Evolutionary conservation across 2,113 vertebrate species (phyloP), one percentile per base, ranked within the genome.

Genomic region (Tenrec ecaudatus): DNA sequence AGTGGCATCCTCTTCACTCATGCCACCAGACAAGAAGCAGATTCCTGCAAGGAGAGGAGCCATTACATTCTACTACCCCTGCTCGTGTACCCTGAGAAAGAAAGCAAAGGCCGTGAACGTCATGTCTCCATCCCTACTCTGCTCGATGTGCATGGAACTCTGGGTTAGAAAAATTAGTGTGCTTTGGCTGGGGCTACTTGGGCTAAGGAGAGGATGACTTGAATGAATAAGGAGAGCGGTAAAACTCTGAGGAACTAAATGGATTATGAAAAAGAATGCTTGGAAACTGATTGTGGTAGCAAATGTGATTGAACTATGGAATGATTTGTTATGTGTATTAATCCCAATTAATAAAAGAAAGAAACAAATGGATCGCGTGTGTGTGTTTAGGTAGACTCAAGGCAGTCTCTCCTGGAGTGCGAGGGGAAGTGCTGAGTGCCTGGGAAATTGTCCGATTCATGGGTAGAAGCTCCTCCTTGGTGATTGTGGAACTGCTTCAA

Each of bases 1-100:
- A 17, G 99, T 99, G 36, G 99, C 99, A 95, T 99, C 99, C 95
- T 99, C 99, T 97, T 99, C 99, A 89, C 99, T 99, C 98, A 99
- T 99, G 83, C 99, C 99, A 94, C 99, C 99, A 86, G 99, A 99
- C 93, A 99, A 97, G 98, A 99, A 99, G 97, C 99, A 99, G 97
- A 99, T 99, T 47, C 99, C 99, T 99, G 94, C 27, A 94, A 97
- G 81, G 89, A 86, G 60, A 86, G 90, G 71, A 80, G 69, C 27
- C 79, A 84, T 79, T 76, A 12, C 86, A 69, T 6, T 82, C 19
- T 33, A 31, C 64, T 29, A 8, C 33, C 22, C 62, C 20, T 7
- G 40, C 40, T 40, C 40, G 40, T 40, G 40, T 40, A 40, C 40
- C 80, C 68, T 40, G 47, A 90, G 86, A 79, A 92, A 92, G 60